phyloP scores from a whole-genome alignment of 2,888 invertebrate genomes.

The Embidobia sp. region DNA sequence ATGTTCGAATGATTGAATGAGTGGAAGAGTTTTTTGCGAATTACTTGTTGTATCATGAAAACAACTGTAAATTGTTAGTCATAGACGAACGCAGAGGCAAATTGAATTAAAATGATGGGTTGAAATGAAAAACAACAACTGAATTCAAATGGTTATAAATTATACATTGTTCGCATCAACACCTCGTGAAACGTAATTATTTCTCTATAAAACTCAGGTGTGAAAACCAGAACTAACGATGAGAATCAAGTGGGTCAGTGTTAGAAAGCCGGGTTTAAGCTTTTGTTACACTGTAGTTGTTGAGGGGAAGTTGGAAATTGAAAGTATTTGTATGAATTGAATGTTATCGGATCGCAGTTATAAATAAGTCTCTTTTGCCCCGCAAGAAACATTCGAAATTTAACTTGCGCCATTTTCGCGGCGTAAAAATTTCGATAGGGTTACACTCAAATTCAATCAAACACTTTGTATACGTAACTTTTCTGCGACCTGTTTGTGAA shows the following conservation, averaged over 20 bases:
- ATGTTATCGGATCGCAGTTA: slow-evolving; percentile 24
- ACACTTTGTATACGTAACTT: too few relatives aligned
- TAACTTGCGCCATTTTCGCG: too few relatives aligned
- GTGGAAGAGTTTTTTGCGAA: too few relatives aligned
- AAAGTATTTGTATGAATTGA: slow-evolving; percentile 20
- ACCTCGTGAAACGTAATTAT: slow-evolving; percentile 39
- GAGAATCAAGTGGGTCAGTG: slow-evolving; percentile 38
- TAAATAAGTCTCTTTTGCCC: not conserved
- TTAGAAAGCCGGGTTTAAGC: slow-evolving; percentile 41
- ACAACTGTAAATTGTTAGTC: too few relatives aligned
- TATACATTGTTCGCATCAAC: slow-evolving; percentile 46
- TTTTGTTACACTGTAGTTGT: slow-evolving; percentile 22
- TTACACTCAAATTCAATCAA: too few relatives aligned
- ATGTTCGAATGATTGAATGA: too few relatives aligned
- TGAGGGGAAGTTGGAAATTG: slow-evolving; percentile 22
- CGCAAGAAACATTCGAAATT: too few relatives aligned
- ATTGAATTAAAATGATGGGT: slow-evolving; percentile 39
- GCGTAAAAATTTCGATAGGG: too few relatives aligned
- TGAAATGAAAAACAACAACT: slow-evolving; percentile 15
- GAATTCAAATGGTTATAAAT: slow-evolving; percentile 27
- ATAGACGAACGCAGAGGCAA: slow-evolving; percentile 4
- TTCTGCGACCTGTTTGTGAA: too few relatives aligned
- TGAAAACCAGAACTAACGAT: slow-evolving; percentile 40
- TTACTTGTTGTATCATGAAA: too few relatives aligned
- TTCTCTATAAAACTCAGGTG: slow-evolving; percentile 34